phyloP scores from a whole-genome alignment of 1,140 invertebrate genomes.

The Drosophila bocqueti region DNA sequence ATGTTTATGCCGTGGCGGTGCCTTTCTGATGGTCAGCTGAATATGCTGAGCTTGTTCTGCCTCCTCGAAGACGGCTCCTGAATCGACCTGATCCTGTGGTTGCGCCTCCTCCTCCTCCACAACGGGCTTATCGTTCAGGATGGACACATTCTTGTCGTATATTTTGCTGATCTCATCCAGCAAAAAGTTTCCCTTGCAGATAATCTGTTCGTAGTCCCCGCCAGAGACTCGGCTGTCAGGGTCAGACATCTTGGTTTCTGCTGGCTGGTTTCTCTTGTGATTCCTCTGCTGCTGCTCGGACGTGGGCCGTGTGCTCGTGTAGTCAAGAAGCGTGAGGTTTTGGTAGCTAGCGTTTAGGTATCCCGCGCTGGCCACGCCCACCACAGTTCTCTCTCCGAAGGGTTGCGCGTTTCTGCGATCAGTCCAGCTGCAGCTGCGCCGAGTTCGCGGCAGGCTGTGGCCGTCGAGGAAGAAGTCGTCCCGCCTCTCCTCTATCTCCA shows the following conservation, averaged over 20 bases:
- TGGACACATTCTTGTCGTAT: slow-evolving; percentile 86
- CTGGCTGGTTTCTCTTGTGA: slow-evolving; percentile 30
- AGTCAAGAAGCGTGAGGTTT: slow-evolving; percentile 76
- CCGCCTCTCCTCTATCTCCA: slow-evolving; percentile 32
- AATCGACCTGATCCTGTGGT: neutral
- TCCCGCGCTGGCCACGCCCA: slow-evolving; percentile 28
- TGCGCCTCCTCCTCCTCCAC: slow-evolving; percentile 14
- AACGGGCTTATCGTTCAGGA: slow-evolving; percentile 81
- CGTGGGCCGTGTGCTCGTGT: slow-evolving; percentile 43
- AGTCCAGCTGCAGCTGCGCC: slow-evolving; percentile 31
- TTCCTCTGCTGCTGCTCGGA: slow-evolving; percentile 16
- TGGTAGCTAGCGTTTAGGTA: slow-evolving; percentile 83
- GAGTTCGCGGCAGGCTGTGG: slow-evolving; percentile 47
- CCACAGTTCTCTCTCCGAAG: neutral
- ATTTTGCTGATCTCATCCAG: slow-evolving; percentile 84
- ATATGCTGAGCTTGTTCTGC: slow-evolving; percentile 65
- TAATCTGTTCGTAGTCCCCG: slow-evolving; percentile 68
- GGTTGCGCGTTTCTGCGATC: slow-evolving; percentile 2
- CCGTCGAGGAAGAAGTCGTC: slow-evolving; percentile 45
- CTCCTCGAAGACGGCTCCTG: neutral
- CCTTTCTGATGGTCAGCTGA: slow-evolving; percentile 72
- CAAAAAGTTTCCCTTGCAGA: slow-evolving; percentile 81
- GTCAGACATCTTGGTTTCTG: slow-evolving; percentile 62
- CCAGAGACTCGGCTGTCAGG: slow-evolving; percentile 28
- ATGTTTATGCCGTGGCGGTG: slow-evolving; percentile 54